phyloP scores from a whole-genome alignment of 2,797 vertebrate species.

The Emydoidea blandingii region DNA sequence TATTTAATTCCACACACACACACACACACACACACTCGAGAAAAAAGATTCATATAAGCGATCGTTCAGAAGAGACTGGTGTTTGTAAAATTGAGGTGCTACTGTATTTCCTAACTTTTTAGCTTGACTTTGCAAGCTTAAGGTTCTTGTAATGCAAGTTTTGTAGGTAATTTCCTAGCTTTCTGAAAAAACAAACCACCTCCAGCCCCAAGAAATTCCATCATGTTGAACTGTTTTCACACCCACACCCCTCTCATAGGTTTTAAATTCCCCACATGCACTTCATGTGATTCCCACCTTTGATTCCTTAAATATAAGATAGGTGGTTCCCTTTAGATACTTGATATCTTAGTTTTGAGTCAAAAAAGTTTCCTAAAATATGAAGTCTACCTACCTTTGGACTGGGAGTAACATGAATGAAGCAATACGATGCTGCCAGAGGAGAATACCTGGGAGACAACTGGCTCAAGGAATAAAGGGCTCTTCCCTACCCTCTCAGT shows the following conservation, averaged over 20 bases:
- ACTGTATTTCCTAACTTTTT: neutral
- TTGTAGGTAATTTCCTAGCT: neutral
- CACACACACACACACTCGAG: no score
- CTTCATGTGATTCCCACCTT: neutral
- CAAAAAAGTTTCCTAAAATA: neutral
- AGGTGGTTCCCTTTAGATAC: neutral
- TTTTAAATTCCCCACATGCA: neutral
- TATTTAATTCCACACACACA: no score
- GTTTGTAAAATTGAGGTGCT: neutral
- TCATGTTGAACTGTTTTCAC: no score
- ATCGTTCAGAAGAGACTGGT: no score
- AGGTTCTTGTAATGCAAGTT: neutral
- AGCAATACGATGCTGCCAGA: neutral
- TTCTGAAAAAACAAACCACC: neutral
- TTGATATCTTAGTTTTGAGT: neutral
- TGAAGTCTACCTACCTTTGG: neutral
- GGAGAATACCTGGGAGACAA: neutral
- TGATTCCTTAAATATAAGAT: neutral
- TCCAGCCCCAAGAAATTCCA: neutral
- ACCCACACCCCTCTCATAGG: no score
- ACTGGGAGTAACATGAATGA: neutral
- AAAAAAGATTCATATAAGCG: no score
- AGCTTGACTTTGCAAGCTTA: neutral
- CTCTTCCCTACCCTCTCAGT: neutral
- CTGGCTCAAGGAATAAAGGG: neutral